Evolutionary conservation across 2,888 invertebrate genomes (phyloP).

Genomic region (Anthrax anthrax): DNA sequence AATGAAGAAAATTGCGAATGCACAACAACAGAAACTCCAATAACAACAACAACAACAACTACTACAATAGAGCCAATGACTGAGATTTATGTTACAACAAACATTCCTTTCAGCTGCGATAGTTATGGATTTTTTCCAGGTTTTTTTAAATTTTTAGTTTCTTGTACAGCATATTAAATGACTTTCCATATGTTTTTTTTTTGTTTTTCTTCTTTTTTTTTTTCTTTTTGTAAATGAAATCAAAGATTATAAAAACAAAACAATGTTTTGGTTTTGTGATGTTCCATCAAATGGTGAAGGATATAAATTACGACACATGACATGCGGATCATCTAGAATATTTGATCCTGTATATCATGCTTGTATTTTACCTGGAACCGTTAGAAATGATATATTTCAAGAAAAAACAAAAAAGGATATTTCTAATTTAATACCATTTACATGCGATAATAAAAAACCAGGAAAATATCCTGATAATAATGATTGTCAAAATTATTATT

Average conservation of each 20-base stretch:
- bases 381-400: neutral
- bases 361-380: conserved; percentile 14
- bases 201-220: neutral
- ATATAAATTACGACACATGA: conserved; percentile 13
- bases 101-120: conserved; percentile 12
- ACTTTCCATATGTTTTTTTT: neutral
- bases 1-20: neutral
- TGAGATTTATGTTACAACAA: neutral
- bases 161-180: no score
- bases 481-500: conserved; percentile 13
- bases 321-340: conserved; percentile 11
- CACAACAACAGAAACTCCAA: neutral
- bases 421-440: neutral
- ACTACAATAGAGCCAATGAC: no score
- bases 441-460: conserved; percentile 6
- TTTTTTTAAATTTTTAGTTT: neutral
- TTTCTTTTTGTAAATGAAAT: neutral
- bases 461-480: conserved; percentile 14
- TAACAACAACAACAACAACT: neutral
- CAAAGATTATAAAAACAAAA: conserved; percentile 5
- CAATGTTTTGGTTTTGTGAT: conserved; percentile 17
- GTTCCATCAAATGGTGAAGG: conserved; percentile 12
- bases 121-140: conserved; percentile 15
- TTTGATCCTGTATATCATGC: conserved; percentile 12
- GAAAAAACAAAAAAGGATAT: no score